Conservation (phyloP, 2,797 vertebrate species). For the Podargus strigoides region DNA sequence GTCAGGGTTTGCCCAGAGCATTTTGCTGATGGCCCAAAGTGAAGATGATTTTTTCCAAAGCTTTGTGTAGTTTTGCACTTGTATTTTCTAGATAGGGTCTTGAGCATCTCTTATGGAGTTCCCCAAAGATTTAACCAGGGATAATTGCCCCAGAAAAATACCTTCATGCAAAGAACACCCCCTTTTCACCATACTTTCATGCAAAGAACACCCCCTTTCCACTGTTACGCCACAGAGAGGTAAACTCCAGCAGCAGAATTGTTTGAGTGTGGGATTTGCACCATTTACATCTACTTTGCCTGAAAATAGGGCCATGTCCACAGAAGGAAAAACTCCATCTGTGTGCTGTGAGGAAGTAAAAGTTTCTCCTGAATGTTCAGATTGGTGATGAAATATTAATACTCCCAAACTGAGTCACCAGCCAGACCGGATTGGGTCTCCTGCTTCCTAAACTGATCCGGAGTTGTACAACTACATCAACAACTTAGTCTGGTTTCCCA, state of each 20-base stretch:
- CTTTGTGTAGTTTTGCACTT: accelerated
- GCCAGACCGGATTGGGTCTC: background rate
- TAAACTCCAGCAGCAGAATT: background rate
- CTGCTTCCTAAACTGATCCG: background rate
- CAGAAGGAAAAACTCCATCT: background rate
- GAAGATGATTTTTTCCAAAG: background rate
- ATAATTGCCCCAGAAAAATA: background rate
- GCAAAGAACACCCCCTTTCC: background rate
- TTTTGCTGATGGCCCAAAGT: background rate
- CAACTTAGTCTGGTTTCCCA: background rate
- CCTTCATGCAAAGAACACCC: background rate
- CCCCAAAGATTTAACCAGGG: background rate
- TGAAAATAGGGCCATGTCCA: background rate
- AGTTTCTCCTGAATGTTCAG: background rate
- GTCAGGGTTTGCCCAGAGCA: background rate
- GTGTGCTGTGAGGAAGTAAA: background rate
- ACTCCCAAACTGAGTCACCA: slow-evolving; percentile 9
- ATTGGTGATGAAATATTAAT: slow-evolving; percentile 33
- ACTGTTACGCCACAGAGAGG: accelerated
- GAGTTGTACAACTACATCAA: background rate
- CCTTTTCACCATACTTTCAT: accelerated
- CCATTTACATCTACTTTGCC: background rate
- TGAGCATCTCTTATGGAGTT: accelerated
- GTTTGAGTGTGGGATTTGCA: background rate
- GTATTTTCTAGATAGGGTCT: background rate